These are phyloP conservation scores for Hydrolagus affinis DNA, from an alignment of 2,113 vertebrate genomes.

Conservation along the genomic window DNA sequence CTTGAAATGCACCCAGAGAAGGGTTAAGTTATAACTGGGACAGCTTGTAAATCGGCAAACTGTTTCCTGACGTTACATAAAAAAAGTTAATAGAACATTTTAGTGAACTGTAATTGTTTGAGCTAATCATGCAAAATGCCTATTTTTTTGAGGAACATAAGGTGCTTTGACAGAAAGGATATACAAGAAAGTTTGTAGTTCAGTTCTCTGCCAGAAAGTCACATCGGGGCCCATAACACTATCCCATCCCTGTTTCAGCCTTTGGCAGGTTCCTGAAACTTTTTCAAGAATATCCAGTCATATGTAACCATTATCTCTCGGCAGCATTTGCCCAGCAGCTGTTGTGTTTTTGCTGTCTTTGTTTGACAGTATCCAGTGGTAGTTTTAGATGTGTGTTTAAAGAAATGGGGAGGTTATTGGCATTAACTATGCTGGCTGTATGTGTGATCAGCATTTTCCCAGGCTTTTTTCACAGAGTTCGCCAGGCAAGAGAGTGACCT, in stretches of 20 bases:
- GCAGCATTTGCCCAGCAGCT: slow-evolving; percentile 74
- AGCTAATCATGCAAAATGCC: slow-evolving; percentile 27
- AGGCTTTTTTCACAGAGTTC: slow-evolving; percentile 76
- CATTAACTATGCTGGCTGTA: slow-evolving; percentile 71
- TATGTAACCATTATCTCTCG: slow-evolving; percentile 71
- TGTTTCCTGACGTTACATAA: background rate
- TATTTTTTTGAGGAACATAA: slow-evolving; percentile 46
- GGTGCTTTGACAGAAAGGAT: slow-evolving; percentile 59
- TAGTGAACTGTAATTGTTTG: slow-evolving; percentile 10
- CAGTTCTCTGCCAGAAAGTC: slow-evolving; percentile 58
- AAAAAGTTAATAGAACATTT: slow-evolving; percentile 17
- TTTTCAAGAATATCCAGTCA: slow-evolving; percentile 67
- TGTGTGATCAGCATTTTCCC: slow-evolving; percentile 81
- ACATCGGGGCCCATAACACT: slow-evolving; percentile 62
- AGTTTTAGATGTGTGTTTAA: slow-evolving; percentile 87
- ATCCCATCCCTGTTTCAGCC: slow-evolving; percentile 57
- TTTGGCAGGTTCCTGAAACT: slow-evolving; percentile 57
- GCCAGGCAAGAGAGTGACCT: slow-evolving; percentile 84
- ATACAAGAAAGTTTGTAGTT: slow-evolving; percentile 64
- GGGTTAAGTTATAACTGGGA: slow-evolving; percentile 11
- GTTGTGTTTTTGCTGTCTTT: slow-evolving; percentile 77
- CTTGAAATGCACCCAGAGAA: background rate
- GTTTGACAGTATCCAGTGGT: slow-evolving; percentile 85
- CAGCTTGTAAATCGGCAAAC: slow-evolving; percentile 24
- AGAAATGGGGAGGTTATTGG: slow-evolving; percentile 77